Base-by-base conservation (phyloP, 2,888 invertebrate genomes). In the Rhagonycha fulva region DNA sequence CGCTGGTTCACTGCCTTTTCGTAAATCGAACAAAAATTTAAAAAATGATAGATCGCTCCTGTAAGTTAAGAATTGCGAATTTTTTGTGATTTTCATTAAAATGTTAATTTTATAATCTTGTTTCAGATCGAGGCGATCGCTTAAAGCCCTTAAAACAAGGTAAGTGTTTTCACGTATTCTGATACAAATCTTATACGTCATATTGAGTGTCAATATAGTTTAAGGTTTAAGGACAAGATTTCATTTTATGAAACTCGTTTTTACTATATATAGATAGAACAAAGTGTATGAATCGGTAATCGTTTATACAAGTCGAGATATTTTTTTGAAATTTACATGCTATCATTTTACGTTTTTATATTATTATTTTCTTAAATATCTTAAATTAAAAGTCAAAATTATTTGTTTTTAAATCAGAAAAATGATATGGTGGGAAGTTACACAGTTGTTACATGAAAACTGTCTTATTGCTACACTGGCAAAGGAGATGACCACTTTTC, bases 81-180 rank as follows among this genome's bases (percentile, higher is more conserved):
- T 32, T 19, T 23, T 47, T 11, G 62, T 28, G 28, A 24, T 14
- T 62, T 23, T 62, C 61, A 70, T 71, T 62, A 75, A 74, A 68
- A 47, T 69, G 32, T 14, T 75, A 75, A 75, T 14, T 75, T 71
- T 71, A 75, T 69, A 23, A 62, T 68, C 68, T 63, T 71, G 75
- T 75, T 75, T 71, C 71, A 75, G 75, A 62, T 68, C 61, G 26
- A 28, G 30, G 14, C 28, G 60, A 70, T 30, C 14, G 60, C 30
- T 12, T 10, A 28, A 67, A 47, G 67, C 70, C 67, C 61, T 75
- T 62, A 67, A 68, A 67, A 68, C 30, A 67, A 70, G 24, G 75
- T 47, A 67, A 67, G 60, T 67, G 47, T 23, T n/a, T n/a, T 19
- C 28, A 24, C 66, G 63, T 26, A 19, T 70, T 70, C 47, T n/a